Base-by-base conservation (phyloP, 2,113 vertebrate species). In the Daubentonia madagascariensis region DNA sequence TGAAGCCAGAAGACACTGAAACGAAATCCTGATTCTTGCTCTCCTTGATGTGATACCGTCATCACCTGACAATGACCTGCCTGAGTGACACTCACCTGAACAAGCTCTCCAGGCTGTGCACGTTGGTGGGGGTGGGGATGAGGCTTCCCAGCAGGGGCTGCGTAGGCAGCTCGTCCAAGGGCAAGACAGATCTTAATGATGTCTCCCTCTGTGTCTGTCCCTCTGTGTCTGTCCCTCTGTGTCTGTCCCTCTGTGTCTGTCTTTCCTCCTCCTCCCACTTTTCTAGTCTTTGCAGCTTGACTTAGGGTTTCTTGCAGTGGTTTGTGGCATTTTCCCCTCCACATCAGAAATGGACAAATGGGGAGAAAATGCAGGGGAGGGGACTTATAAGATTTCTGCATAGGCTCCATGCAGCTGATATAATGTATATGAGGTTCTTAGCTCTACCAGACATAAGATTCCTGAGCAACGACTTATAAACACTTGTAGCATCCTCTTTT, bases 361-460 rank as follows among this genome's bases (percentile, higher is more conserved):
- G 14, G 59, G 9, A 25, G 25, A 37, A 67, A 10, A 52, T 2
- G 35, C 9, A 32, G 25, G 14, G 1, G n/a, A 25, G 30, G 30
- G 13, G 0, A 11, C 18, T 43, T 23, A 2, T 37, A 48, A 17
- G 40, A 35, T 40, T 10, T 84, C 9, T 70, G 4, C 32, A 5
- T 1, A 0, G 22, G 22, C 73, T 40, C 1, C 1, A 16, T 52
- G 80, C 85, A 95, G 30, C 30, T 37, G 14, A 17, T 9, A 1
- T n/a, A 17, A 85, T 72, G 22, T 45, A 1, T 20, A 4, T 0
- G 2, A 2, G 2, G 4, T 2, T 48, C 50, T 70, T 3, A 0
- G 13, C 25, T 52, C 30, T 16, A 0, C 11, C 43, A 28, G 50
- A 40, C 35, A 16, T 28, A 78, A 59, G 61, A 54, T 79, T 78